Percentiles rank a stretch among this genome's conserved stretches.
Conservation (phyloP, 2,113 vertebrate species). For the Lichenostomus cassidix region DNA sequence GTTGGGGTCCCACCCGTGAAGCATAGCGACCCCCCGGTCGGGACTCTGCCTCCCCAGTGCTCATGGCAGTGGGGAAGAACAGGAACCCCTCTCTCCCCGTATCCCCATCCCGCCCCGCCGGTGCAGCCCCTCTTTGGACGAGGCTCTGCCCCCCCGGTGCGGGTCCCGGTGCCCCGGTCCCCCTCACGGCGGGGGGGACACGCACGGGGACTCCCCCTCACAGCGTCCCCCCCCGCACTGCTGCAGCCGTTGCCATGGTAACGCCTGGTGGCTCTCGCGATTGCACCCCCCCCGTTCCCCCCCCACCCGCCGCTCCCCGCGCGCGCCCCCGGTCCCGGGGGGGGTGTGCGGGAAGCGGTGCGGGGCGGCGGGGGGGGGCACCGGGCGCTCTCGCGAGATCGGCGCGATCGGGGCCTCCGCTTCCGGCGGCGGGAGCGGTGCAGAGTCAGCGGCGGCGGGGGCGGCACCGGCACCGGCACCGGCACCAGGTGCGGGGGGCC, state of each 20-base stretch:
- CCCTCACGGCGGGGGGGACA: neutral
- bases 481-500: no score
- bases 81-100: no score
- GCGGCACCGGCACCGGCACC: no score
- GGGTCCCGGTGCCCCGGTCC: neutral
- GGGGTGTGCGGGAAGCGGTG: neutral
- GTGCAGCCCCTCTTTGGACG: neutral
- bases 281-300: neutral
- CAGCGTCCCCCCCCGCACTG: neutral
- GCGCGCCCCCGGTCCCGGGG: neutral
- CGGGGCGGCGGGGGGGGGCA: no score
- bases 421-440: no score
- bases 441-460: no score
- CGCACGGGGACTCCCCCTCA: neutral
- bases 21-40: neutral
- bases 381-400: no score
- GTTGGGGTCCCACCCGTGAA: neutral
- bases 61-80: neutral
- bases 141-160: neutral
- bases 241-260: conserved; percentile 17
- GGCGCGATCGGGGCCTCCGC: no score
- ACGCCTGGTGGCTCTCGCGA: neutral
- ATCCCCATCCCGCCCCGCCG: neutral
- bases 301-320: neutral
- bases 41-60: neutral